Base-by-base conservation (phyloP, 2,113 vertebrate species). In the Xenopus borealis region DNA sequence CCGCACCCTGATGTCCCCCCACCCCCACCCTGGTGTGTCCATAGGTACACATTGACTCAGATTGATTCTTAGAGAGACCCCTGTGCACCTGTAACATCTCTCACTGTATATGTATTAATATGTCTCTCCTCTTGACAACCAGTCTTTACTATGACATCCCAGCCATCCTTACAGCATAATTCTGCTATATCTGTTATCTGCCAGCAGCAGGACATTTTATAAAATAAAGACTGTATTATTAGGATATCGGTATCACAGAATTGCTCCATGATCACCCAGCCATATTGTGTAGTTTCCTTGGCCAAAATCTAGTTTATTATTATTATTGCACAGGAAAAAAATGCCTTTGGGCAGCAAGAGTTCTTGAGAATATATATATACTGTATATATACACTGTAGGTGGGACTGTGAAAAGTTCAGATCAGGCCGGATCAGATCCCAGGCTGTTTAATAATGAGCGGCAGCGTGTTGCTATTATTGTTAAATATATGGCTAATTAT, bases 401-500 rank as follows among this genome's bases (percentile, higher is more conserved):
- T 88, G 87, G 82, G 75, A 79, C 78, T 72, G 46, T 46, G 80
- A 86, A n/a, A 86, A 85, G 91, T 90, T 91, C 89, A 92, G 85
- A 87, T 88, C 86, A 85, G 91, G 89, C 90, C 89, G 89, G 89
- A 91, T 88, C 89, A 86, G 82, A 89, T 85, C 90, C 83, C 81
- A 72, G 82, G 88, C 89, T 92, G 91, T 86, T 91, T 89, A 92
- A 88, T 79, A 86, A 91, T 91, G 87, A 91, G 92, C 91, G 88
- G 91, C 92, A 91, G 89, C 89, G 84, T 91, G 90, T 89, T 91
- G 91, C 89, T 90, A 92, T 93, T 92, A 94, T 92, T 94, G 95
- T 95, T 96, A 98, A 98, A 96, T 95, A 96, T 94, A 95, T 94
- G 94, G 90, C 92, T 98, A 98, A 99, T 99, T 97, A 98, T 94